Base-by-base conservation (phyloP, 2,113 vertebrate genomes). In the Epinephelus lanceolatus region DNA sequence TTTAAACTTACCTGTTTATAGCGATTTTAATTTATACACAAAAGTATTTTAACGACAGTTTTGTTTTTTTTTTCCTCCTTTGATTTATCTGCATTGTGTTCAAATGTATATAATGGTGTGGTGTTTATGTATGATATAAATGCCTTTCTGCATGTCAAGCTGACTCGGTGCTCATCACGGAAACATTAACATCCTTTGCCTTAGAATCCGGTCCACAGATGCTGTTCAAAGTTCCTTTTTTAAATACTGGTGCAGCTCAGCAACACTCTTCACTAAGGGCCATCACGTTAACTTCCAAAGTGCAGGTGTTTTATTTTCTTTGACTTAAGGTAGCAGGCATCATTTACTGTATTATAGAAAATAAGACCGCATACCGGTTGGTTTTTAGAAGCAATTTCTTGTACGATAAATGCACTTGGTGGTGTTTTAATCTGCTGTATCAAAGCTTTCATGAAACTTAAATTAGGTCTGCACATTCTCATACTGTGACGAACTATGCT, bases 71-170 rank as follows among this genome's bases (percentile, higher is more conserved):
- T 30, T 30, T 30, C 30, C 18, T 21, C 1, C 15, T 49, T 33
- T 9, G 13, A 49, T 47, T 49, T 62, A 30, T 5, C 33, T 60
- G 14, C 18, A 49, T 27, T 21, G 53, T 55, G 71, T 53, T 78
- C 12, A 71, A 14, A 61, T 86, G 66, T 79, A 69, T 62, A 71
- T 52, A 84, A 19, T 19, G 10, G 37, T 3, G 53, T 72, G 79
- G 30, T 42, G 37, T 78, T 55, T 12, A 6, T 81, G 75, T 82
- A 17, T 56, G 51, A 19, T 56, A 55, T 68, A 7, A 55, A 78
- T 23, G 76, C 84, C 80, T 85, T 83, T 77, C 60, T 76, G 86
- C 74, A 49, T 70, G 57, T 71, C 57, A 14, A 77, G 53, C 71
- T 85, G 25, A 45, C 70, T 60, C 6, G 1, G 21, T 59, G 85